Evolutionary conservation across 1,140 invertebrate species (phyloP), one percentile per base, ranked within the genome.

Genomic region (Oreohelix idahoensis): DNA sequence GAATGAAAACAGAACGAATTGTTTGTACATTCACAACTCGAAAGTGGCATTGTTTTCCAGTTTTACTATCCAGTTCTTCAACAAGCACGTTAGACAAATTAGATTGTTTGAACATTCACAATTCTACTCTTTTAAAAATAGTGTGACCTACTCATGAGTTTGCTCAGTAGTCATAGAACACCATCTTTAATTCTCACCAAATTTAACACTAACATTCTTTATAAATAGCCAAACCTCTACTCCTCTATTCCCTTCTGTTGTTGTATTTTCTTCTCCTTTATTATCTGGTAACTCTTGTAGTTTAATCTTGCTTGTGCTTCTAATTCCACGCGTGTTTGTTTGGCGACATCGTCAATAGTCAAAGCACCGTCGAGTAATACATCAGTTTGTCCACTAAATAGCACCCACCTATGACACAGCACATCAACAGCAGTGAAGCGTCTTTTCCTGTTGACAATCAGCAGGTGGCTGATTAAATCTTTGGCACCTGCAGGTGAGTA

Each of bases 341-440:
- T 86, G 70, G 83, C 70, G 32, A 88, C 73, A 75, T 86, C 85
- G 5, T 86, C 85, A 15, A 91, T 58, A 35, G 84, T 88, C 5
- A 53, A 20, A 17, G 82, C 83, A 36, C 88, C 87, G 11, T 79
- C 73, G 8, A 88, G 80, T 38, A 82, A 81, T 17, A 69, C 45
- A 17, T 81, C 85, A 29, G 86, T 85, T 45, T 90, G 87, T 0
- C 90, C 91, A 26, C 84, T 83, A 58, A 81, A 87, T n/a, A 92
- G 93, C 71, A 98, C 95, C 98, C 98, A 99, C 13, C 96, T 96
- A 93, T 99, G 97, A 90, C 97, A 96, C 0, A 99, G 94, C 69
- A 99, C 97, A 89, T 99, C 97, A 90, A 97, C 96, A 26, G 98
- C 97, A 58, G 96, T 96, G 92, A 97, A 98, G 84, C 98, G 94